Conservation (phyloP, 2,113 vertebrate species). For the Lepus europaeus region DNA sequence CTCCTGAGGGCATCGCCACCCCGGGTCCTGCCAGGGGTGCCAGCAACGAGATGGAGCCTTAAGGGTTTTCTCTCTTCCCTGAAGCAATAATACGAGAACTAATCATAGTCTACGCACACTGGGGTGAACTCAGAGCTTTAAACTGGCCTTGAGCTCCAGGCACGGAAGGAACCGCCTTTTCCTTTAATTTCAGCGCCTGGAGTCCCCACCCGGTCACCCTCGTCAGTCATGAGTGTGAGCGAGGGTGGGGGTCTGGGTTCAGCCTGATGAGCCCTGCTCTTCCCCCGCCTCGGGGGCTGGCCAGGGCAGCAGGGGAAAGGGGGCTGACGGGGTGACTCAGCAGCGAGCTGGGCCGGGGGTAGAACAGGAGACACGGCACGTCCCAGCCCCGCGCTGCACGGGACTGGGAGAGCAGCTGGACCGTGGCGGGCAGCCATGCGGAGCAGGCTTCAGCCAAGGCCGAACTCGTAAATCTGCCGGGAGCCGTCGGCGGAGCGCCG, state of each 20-base stretch:
- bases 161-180: neutral
- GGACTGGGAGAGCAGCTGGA: conserved; percentile 69
- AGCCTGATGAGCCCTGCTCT: neutral
- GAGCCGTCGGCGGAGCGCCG: conserved; percentile 2
- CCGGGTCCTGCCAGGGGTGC: neutral
- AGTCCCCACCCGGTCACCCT: neutral
- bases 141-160: neutral
- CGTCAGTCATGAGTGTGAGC: neutral
- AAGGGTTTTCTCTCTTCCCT: neutral
- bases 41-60: neutral
- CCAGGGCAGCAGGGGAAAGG: neutral
- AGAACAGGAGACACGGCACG: conserved; percentile 69
- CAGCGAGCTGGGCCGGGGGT: conserved; percentile 45
- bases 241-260: neutral
- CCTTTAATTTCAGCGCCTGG: neutral
- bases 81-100: neutral
- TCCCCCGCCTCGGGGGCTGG: neutral
- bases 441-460: conserved; percentile 89
- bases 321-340: conserved; percentile 53
- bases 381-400: conserved; percentile 32
- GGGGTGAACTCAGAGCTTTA: neutral
- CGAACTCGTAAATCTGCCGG: conserved; percentile 89
- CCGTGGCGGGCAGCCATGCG: conserved; percentile 70
- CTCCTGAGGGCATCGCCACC: neutral
- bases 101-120: neutral